Percentiles rank a stretch among this genome's conserved stretches.
These are phyloP conservation scores for Circaetus gallicus DNA, from an alignment of 2,113 vertebrate species.

Conservation along the genomic window DNA sequence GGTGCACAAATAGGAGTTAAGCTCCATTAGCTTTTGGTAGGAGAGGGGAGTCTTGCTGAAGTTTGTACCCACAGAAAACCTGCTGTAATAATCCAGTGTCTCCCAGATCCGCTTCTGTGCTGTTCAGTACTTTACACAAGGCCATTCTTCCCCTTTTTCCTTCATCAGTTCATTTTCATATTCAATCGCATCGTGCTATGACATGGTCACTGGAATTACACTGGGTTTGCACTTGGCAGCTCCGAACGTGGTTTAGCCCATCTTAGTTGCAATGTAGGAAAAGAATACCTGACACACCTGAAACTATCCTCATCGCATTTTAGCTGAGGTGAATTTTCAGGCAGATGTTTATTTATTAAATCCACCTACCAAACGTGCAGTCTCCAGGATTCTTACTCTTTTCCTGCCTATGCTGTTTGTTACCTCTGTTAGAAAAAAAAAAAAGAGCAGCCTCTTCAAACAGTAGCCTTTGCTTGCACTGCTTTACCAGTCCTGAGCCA, in stretches of 20 bases:
- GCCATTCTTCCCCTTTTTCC: background rate
- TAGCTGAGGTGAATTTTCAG: background rate
- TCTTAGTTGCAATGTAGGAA: background rate
- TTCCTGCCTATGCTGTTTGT: background rate
- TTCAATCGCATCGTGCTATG: rapidly evolving
- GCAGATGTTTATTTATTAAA: background rate
- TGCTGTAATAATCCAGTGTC: background rate
- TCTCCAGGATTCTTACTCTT: background rate
- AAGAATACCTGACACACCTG: background rate
- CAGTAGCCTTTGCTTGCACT: background rate
- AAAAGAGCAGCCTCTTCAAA: background rate
- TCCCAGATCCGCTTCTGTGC: background rate
- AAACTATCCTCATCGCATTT: background rate
- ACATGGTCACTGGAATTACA: background rate
- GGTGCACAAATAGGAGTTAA: background rate
- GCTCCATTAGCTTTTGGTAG: background rate
- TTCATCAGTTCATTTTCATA: background rate
- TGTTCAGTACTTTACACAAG: background rate
- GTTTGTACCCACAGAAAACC: background rate
- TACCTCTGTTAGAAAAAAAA: background rate
- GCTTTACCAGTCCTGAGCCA: background rate
- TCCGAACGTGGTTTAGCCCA: background rate
- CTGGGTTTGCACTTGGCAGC: background rate
- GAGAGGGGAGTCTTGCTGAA: background rate
- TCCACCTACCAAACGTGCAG: background rate